A percentile compares a stretch with the other conserved stretches of the same genome.
Evolutionary conservation across 2,888 invertebrate genomes (phyloP).

Genomic region (Tinea trinotella): DNA sequence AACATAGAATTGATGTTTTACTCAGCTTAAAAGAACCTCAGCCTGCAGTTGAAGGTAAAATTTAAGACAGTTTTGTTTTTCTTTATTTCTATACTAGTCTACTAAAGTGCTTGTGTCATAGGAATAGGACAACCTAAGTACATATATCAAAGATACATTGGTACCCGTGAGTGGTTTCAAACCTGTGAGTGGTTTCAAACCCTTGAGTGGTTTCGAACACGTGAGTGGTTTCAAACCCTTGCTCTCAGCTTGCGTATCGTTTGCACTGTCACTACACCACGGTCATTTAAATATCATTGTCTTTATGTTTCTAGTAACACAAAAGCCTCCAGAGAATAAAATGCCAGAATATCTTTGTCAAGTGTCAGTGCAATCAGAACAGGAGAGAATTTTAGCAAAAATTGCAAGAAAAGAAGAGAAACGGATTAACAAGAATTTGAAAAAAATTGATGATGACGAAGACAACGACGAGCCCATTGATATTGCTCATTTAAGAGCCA

Average conservation of each 20-base stretch:
- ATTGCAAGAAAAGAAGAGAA: constrained; percentile 89
- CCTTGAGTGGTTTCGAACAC: too few species aligned
- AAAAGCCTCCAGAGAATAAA: constrained; percentile 41
- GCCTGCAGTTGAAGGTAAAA: constrained; percentile 34
- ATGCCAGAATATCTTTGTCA: constrained; percentile 82
- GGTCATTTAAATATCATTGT: too few species aligned
- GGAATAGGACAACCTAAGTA: too few species aligned
- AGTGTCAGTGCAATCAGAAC: constrained; percentile 87
- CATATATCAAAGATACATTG: too few species aligned
- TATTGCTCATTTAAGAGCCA: constrained; percentile 67
- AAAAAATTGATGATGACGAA: constrained; percentile 51
- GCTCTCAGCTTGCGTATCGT: too few species aligned
- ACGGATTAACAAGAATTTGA: constrained; percentile 69
- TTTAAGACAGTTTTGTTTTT: too few species aligned
- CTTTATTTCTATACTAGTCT: too few species aligned
- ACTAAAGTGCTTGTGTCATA: too few species aligned
- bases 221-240: too few species aligned
- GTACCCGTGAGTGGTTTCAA: too few species aligned
- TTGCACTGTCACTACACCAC: too few species aligned
- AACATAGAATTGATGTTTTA: constrained; percentile 73
- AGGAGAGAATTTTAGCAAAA: constrained; percentile 84
- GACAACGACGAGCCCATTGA: constrained; percentile 66
- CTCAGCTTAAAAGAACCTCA: constrained; percentile 45
- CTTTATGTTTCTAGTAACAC: not conserved
- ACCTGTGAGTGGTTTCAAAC: too few species aligned